Evolutionary conservation across 2,888 invertebrate genomes (phyloP).

Genomic region (Andrena chrysosceles): DNA sequence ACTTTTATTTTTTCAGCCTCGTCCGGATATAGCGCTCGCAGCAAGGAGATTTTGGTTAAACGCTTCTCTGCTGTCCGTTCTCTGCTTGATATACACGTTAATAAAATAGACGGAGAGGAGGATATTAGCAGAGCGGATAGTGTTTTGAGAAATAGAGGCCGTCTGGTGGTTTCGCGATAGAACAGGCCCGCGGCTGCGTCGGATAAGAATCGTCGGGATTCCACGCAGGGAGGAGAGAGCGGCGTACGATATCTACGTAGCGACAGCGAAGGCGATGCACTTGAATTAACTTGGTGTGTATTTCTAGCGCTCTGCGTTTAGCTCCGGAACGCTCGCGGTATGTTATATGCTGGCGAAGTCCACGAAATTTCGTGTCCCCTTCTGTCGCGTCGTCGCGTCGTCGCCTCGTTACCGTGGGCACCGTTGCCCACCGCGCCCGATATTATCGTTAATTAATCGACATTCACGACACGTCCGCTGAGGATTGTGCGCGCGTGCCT

Average conservation of each 20-base stretch:
- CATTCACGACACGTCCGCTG: neutral
- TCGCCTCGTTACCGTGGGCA: constrained; percentile 11
- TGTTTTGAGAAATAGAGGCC: neutral
- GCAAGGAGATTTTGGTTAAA: constrained; percentile 14
- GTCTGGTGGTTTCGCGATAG: neutral
- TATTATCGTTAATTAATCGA: constrained; percentile 7
- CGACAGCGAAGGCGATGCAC: constrained; percentile 77
- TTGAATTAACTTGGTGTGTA: constrained; percentile 81
- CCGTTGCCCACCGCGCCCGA: neutral
- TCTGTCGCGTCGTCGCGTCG: neutral
- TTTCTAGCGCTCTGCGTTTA: constrained; percentile 82
- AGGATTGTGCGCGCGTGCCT: too few species aligned
- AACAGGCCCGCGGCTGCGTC: neutral
- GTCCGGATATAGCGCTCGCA: constrained; percentile 37
- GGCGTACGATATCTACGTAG: constrained; percentile 37
- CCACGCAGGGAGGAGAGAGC: neutral
- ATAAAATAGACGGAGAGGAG: neutral
- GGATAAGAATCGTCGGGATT: neutral
- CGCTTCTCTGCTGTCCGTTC: neutral
- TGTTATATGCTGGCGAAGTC: constrained; percentile 74
- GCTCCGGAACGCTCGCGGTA: constrained; percentile 79
- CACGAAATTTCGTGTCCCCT: constrained; percentile 44
- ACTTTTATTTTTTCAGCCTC: constrained; percentile 30
- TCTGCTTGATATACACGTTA: neutral
- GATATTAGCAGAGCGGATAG: neutral